Evolutionary conservation across 2,797 vertebrate species (phyloP).

Genomic region (Lepus townsendii): DNA sequence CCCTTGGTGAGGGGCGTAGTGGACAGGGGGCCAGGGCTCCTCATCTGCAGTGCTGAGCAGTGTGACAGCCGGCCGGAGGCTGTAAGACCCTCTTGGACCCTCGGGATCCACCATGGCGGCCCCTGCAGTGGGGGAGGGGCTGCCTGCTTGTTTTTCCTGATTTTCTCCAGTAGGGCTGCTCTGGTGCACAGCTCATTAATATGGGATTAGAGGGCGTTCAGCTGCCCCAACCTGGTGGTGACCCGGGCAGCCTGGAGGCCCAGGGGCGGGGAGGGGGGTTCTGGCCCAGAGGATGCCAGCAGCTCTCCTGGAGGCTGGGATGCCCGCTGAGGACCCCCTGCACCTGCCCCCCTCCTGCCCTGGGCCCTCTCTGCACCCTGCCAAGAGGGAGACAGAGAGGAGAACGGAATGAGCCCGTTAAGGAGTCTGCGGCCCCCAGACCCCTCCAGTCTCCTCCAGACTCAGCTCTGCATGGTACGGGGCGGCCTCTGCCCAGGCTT

Average conservation of each 20-base stretch:
- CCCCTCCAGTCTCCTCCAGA: no score
- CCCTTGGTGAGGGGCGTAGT: not conserved
- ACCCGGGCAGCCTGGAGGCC: slow-evolving; percentile 1
- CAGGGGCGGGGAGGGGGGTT: not conserved
- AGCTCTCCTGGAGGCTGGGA: not conserved
- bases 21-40: not conserved
- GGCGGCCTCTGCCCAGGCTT: no score
- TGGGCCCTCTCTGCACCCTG: no score
- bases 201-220: slow-evolving; percentile 60
- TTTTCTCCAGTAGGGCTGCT: not conserved
- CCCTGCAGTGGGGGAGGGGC: not conserved
- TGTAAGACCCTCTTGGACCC: not conserved
- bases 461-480: no score
- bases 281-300: no score
- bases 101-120: not conserved
- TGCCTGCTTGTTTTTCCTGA: not conserved
- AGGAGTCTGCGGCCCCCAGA: no score
- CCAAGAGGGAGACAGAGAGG: not conserved
- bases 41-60: no score
- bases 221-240: not conserved
- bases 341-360: not conserved
- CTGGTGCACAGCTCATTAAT: slow-evolving; percentile 69
- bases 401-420: no score
- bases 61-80: no score
- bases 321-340: not conserved